Evolutionary conservation across 2,888 invertebrate species (phyloP), one percentile per base, ranked within the genome.

Genomic region (Norana najaformis): DNA sequence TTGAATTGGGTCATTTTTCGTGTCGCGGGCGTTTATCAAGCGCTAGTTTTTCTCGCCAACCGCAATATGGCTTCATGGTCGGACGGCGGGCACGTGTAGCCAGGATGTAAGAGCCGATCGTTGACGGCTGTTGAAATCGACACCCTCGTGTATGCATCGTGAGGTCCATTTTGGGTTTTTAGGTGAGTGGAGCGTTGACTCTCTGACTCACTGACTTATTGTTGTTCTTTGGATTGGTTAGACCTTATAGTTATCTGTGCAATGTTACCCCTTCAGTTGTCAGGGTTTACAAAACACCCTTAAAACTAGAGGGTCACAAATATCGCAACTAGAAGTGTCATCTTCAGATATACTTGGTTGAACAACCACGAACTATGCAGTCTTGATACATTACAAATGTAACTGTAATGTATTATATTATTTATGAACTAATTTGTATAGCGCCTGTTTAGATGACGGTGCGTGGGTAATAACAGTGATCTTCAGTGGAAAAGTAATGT

Each of bases 41-140:
- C 69, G 13, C n/a, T 69, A 69, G 69, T 69, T 69, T 69, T 69
- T 69, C 69, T 69, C 69, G 69, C 69, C 69, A n/a, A 16, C 69
- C n/a, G n/a, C 69, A 47, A n/a, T n/a, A 69, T 69, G n/a, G 69
- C n/a, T 69, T 69, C 30, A n/a, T n/a, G 30, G 69, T n/a, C 0
- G 69, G 69, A 69, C n/a, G 69, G 69, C n/a, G 69, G 69, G 69
- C 69, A 69, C 69, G 69, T n/a, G 69, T n/a, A 69, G n/a, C 30
- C n/a, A n/a, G 69, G n/a, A 30, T 69, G 69, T n/a, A 69, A 69
- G 11, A 69, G 69, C 69, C 69, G 69, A n/a, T 69, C 69, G 69
- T 1, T 69, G 69, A 69, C n/a, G 3, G 69, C 69, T 69, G 69
- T 5, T 69, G 69, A 69, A 69, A 69, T 0, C n/a, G 69, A 5